Evolutionary conservation across 1,140 invertebrate species (phyloP).

Genomic region (Cotesia typhae): DNA sequence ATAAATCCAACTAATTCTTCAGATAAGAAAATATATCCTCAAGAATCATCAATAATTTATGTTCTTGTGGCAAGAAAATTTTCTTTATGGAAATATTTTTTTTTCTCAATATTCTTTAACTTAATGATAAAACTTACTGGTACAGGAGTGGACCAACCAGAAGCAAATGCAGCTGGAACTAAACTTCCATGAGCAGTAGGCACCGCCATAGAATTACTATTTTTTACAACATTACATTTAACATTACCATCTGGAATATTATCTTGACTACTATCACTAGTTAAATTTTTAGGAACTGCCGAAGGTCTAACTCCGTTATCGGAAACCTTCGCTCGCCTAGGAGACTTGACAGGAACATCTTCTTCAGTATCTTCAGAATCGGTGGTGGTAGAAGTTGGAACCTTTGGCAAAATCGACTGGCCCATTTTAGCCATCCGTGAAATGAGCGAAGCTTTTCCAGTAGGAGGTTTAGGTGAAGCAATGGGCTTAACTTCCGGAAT

Average conservation of each 20-base stretch:
- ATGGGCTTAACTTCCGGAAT: constrained; percentile 32
- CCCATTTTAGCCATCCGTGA: constrained; percentile 61
- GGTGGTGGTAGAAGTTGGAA: constrained; percentile 49
- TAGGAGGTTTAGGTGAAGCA: constrained; percentile 37
- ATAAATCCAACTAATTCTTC: too few species aligned
- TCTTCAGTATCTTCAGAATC: constrained; percentile 61
- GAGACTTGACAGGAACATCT: constrained; percentile 44
- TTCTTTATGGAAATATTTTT: too few species aligned
- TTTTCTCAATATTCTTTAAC: too few species aligned
- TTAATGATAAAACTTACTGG: neutral
- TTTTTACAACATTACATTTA: neutral
- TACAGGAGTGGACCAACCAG: neutral
- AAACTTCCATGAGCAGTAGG: neutral
- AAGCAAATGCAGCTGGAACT: constrained; percentile 5
- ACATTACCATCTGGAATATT: neutral
- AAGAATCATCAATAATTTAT: too few species aligned
- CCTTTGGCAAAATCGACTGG: constrained; percentile 57
- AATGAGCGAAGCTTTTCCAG: constrained; percentile 53
- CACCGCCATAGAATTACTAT: neutral
- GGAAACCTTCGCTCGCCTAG: constrained; percentile 34
- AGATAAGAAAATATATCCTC: too few species aligned
- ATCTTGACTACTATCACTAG: neutral
- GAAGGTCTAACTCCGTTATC: constrained; percentile 30
- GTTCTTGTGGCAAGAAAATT: too few species aligned
- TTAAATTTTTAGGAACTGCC: neutral